Evolutionary conservation across 2,888 invertebrate species (phyloP).

Genomic region (Dysmachus trigonus): DNA sequence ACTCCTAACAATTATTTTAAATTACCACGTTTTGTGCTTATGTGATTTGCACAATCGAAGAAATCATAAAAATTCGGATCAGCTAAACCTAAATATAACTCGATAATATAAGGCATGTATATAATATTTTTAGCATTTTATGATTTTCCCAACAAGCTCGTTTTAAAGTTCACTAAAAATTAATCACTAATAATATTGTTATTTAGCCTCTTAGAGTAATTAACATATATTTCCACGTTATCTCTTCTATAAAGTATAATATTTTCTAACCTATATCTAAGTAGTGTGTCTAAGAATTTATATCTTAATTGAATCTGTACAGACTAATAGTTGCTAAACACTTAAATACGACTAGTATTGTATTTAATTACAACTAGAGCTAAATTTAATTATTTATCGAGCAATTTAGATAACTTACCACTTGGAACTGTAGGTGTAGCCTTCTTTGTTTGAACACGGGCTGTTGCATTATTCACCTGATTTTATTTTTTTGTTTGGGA

Average conservation of each 20-base stretch:
- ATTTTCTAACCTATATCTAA: neutral
- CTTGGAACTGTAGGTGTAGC: constrained; percentile 92
- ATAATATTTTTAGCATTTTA: neutral
- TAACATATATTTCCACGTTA: neutral
- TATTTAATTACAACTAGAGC: neutral
- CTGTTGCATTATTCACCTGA: constrained; percentile 99
- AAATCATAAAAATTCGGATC: no score
- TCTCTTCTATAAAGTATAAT: neutral
- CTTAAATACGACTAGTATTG: neutral
- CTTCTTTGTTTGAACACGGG: constrained; percentile 96
- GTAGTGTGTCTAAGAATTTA: neutral
- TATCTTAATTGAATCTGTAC: neutral
- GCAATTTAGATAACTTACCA: constrained; percentile 71
- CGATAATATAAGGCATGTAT: no score
- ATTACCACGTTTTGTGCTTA: no score
- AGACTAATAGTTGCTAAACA: neutral
- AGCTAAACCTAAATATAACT: neutral
- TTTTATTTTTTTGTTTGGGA: constrained; percentile 16
- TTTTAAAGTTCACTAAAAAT: neutral
- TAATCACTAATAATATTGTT: neutral
- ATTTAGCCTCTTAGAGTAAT: neutral
- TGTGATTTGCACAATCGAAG: no score
- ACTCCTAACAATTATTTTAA: no score
- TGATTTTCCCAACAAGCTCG: neutral
- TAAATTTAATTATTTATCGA: neutral